These are phyloP conservation scores for Macrostomum lignano DNA, from an alignment of 1,140 invertebrate species.

Conservation along the genomic window DNA sequence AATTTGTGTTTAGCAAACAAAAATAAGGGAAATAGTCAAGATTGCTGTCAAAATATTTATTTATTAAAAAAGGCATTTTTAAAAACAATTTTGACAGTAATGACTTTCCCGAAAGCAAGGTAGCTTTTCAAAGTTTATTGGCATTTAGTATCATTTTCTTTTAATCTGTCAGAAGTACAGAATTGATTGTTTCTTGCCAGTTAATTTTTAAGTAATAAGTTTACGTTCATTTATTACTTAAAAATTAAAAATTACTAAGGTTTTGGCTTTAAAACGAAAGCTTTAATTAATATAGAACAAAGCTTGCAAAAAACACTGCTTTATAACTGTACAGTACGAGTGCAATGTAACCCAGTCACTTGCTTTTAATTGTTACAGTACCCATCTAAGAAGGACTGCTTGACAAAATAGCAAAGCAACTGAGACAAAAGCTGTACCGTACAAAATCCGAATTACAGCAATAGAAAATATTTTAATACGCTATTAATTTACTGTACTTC, in stretches of 20 bases:
- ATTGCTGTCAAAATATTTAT: not conserved
- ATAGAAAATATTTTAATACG: not conserved
- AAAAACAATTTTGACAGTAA: not conserved
- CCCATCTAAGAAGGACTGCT: too few species aligned
- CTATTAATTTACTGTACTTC: not conserved
- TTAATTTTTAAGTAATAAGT: conserved; percentile 3
- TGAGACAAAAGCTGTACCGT: too few species aligned
- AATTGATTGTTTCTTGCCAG: not conserved
- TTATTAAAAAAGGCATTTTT: not conserved
- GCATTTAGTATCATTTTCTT: not conserved
- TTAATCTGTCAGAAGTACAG: not conserved
- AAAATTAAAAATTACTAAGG: conserved; percentile 1
- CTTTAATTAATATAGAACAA: not conserved
- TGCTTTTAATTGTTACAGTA: too few species aligned
- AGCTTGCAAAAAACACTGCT: conserved; percentile 1
- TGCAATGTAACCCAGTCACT: too few species aligned
- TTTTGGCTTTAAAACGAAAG: not conserved
- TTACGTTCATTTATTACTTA: conserved; percentile 1
- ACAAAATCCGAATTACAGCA: not conserved
- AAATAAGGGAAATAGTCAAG: not conserved
- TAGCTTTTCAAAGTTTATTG: not conserved
- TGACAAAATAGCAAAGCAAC: too few species aligned
- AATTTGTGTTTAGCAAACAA: conserved; percentile 3
- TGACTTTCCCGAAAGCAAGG: not conserved
- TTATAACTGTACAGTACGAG: conserved; percentile 3